Evolutionary conservation across 2,797 vertebrate genomes (phyloP).

Genomic region (Pteronotus mesoamericanus): DNA sequence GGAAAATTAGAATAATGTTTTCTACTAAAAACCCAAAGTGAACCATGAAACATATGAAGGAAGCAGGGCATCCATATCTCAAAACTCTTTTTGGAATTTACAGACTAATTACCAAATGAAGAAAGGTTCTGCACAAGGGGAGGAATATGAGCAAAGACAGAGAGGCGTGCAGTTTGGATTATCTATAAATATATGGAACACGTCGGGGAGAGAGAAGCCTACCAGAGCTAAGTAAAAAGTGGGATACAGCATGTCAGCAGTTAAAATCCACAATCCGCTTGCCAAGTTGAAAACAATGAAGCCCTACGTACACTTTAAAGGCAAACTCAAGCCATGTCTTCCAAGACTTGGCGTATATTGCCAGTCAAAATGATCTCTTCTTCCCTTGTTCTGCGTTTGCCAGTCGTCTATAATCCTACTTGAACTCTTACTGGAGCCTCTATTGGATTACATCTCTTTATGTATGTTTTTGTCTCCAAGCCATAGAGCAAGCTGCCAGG

Average conservation of each 20-base stretch:
- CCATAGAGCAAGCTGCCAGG: neutral
- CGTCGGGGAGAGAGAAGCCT: neutral
- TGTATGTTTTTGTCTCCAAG: neutral
- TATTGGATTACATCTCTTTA: neutral
- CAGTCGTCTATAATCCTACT: neutral
- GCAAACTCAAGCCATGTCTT: neutral
- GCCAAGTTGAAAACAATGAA: neutral
- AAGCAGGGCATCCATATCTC: neutral
- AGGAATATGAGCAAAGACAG: neutral
- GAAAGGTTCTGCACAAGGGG: neutral
- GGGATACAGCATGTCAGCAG: neutral
- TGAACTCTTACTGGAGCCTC: neutral
- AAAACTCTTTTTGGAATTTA: neutral
- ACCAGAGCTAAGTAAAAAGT: neutral
- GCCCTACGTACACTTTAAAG: neutral
- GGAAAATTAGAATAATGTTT: neutral
- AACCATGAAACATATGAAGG: slow-evolving; percentile 21
- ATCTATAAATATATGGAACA: neutral
- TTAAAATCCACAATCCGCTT: neutral
- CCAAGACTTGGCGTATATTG: neutral
- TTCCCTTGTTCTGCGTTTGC: neutral
- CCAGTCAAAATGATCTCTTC: neutral
- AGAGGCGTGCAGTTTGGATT: neutral
- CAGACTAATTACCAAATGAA: neutral
- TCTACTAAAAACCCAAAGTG: slow-evolving; percentile 10